Percentiles rank a stretch among this genome's conserved stretches.
Conservation (phyloP, 2,113 vertebrate species). For the Ciconia stormi region DNA sequence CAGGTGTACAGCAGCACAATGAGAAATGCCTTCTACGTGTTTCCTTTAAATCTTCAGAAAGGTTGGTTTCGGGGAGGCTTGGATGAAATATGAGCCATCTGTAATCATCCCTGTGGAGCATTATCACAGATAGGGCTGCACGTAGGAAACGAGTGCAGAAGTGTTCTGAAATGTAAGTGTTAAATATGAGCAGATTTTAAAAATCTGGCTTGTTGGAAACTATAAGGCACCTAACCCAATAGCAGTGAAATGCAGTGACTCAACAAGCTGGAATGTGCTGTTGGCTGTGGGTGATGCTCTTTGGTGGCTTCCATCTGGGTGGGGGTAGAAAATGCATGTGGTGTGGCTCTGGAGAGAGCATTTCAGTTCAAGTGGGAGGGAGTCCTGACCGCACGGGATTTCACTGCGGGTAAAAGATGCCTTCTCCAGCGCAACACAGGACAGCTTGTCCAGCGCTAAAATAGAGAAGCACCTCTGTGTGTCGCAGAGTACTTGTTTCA, state of each 20-base stretch:
- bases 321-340: background rate
- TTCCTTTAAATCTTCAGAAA: background rate
- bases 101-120: background rate
- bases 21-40: background rate
- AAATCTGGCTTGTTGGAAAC: background rate
- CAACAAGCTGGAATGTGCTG: background rate
- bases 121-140: background rate
- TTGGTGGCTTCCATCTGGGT: background rate
- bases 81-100: background rate
- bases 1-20: conserved; percentile 33
- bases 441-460: background rate
- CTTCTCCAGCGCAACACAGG: background rate
- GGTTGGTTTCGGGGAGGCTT: background rate
- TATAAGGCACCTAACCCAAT: background rate
- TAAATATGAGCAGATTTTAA: background rate
- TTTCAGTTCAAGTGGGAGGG: background rate
- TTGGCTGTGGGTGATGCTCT: background rate
- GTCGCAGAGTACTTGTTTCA: background rate
- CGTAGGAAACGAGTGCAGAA: background rate
- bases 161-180: background rate
- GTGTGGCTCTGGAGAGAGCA: background rate
- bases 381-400: background rate
- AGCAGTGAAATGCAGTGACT: background rate
- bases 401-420: background rate
- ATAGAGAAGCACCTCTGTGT: background rate